A percentile compares a stretch with the other conserved stretches of the same genome.
Evolutionary conservation across 2,888 invertebrate species (phyloP).

Genomic region (Anodontia alba): DNA sequence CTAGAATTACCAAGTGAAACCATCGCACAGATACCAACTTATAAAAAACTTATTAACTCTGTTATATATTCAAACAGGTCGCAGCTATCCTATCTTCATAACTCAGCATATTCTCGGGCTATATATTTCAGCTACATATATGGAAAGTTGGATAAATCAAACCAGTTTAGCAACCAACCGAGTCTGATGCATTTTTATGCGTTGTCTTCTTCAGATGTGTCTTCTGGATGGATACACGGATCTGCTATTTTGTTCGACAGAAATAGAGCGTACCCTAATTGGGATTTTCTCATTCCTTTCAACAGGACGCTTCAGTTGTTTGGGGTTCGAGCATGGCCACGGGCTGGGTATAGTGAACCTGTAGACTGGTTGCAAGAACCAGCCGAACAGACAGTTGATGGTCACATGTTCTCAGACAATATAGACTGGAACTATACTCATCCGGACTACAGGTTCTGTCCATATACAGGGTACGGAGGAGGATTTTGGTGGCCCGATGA

Average conservation of each 20-base stretch:
- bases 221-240: conserved; percentile 92
- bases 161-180: conserved; percentile 93
- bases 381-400: conserved; percentile 91
- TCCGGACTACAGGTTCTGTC: conserved; percentile 36
- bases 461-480: conserved; percentile 9
- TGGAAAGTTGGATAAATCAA: conserved; percentile 70
- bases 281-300: conserved; percentile 88
- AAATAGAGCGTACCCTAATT: conserved; percentile 96
- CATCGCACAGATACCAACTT: conserved; percentile 90
- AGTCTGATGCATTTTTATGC: conserved; percentile 99
- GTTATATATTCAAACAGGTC: conserved; percentile 95
- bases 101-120: conserved; percentile 96
- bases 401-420: conserved; percentile 86
- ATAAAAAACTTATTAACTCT: conserved; percentile 86
- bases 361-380: conserved; percentile 97
- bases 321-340: conserved; percentile 93
- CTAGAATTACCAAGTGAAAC: conserved; percentile 93
- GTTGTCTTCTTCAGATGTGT: conserved; percentile 96
- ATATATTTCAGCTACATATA: conserved; percentile 88
- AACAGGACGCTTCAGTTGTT: conserved; percentile 97
- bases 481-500: conserved; percentile 52
- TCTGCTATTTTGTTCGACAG: conserved; percentile 97
- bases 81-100: conserved; percentile 95
- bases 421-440: conserved; percentile 90
- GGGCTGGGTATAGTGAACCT: conserved; percentile 88